A percentile compares a stretch with the other conserved stretches of the same genome.
phyloP scores from a whole-genome alignment of 2,888 invertebrate genomes.

The Ariolimax columbianus region DNA sequence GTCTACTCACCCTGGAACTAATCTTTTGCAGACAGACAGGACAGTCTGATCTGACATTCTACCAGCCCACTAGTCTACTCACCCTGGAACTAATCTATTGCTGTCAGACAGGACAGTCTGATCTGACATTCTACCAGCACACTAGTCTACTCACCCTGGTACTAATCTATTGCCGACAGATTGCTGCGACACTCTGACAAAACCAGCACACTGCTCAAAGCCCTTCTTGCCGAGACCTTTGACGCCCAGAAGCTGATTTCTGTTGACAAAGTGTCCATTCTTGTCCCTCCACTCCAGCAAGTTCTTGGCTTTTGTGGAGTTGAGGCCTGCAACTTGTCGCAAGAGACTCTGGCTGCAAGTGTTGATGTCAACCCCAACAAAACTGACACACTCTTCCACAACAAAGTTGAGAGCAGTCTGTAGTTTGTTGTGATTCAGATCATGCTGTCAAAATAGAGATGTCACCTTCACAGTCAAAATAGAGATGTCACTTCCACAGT shows the following conservation, averaged over 20 bases:
- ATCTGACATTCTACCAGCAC: conserved; percentile 91
- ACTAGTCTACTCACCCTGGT: conserved; percentile 83
- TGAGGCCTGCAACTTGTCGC: conserved; percentile 90
- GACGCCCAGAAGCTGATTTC: conserved; percentile 88
- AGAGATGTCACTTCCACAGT: not conserved
- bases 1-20: too few relatives aligned
- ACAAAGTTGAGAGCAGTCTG: conserved; percentile 86
- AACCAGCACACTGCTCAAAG: conserved; percentile 94
- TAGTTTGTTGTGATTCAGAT: conserved; percentile 88
- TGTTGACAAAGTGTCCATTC: conserved; percentile 85
- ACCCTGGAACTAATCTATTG: too few relatives aligned
- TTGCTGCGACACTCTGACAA: conserved; percentile 82
- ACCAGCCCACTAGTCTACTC: too few relatives aligned
- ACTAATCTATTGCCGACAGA: too few relatives aligned
- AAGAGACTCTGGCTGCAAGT: conserved; percentile 90
- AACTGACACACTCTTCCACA: conserved; percentile 93
- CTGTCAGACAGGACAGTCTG: too few relatives aligned
- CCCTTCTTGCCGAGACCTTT: conserved; percentile 90
- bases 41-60: too few relatives aligned
- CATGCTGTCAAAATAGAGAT: conserved; percentile 84
- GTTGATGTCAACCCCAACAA: conserved; percentile 94
- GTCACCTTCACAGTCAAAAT: not conserved
- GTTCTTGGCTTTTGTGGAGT: conserved; percentile 86
- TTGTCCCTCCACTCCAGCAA: conserved; percentile 87
- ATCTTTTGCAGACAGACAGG: too few relatives aligned